A percentile compares a stretch with the other conserved stretches of the same genome.
Evolutionary conservation across 1,140 invertebrate species (phyloP).

Genomic region (Hydropsyche tenuis): DNA sequence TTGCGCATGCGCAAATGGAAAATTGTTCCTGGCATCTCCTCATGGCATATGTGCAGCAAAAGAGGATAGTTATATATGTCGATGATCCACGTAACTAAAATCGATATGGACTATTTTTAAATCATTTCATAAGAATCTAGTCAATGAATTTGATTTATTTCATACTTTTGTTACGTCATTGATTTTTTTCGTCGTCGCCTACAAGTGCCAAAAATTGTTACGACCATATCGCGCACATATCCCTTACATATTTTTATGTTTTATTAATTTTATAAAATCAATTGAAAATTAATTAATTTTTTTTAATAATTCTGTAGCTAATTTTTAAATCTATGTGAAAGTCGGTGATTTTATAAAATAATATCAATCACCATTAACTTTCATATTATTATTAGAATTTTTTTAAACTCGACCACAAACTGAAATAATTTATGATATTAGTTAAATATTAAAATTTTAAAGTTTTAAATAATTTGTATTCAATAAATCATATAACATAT

Average conservation of each 20-base stretch:
- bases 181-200: not conserved
- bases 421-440: too few relatives aligned
- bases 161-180: not conserved
- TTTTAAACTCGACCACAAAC: too few relatives aligned
- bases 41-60: conserved; percentile 76
- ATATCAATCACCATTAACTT: too few relatives aligned
- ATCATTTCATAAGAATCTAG: not conserved
- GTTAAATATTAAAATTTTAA: too few relatives aligned
- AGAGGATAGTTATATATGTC: conserved; percentile 62
- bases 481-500: too few relatives aligned
- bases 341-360: too few relatives aligned
- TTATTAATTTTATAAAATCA: too few relatives aligned
- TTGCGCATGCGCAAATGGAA: conserved; percentile 89
- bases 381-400: too few relatives aligned
- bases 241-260: conserved; percentile 1
- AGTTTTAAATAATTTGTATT: too few relatives aligned
- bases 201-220: conserved; percentile 9
- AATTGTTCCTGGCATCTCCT: conserved; percentile 84
- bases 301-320: too few relatives aligned
- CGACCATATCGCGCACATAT: conserved; percentile 9
- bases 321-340: too few relatives aligned
- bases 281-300: too few relatives aligned
- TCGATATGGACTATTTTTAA: conserved; percentile 24
- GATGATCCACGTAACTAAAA: conserved; percentile 55
- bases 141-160: not conserved